Evolutionary conservation across 2,113 vertebrate species (phyloP).

Genomic region (Rhodinocichla rosea): DNA sequence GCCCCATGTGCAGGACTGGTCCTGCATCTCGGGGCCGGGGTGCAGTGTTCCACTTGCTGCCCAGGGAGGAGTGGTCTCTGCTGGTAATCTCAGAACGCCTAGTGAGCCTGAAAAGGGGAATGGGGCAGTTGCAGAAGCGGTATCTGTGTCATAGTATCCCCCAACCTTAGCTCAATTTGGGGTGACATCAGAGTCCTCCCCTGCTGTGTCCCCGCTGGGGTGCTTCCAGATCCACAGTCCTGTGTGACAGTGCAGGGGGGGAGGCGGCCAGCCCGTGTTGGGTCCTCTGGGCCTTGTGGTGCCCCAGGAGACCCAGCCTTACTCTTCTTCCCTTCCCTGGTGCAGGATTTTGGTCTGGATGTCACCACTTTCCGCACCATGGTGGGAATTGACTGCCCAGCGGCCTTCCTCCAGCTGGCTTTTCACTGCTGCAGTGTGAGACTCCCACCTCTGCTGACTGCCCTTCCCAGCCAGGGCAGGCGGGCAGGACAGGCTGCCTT

Average conservation of each 20-base stretch:
- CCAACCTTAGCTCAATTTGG: background rate
- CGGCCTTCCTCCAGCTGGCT: conserved; percentile 83
- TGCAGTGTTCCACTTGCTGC: background rate
- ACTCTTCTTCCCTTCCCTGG: background rate
- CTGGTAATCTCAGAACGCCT: rapidly evolving
- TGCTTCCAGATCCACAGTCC: background rate
- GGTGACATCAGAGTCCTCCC: background rate
- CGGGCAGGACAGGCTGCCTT: background rate
- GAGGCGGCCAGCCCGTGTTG: rapidly evolving
- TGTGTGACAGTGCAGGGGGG: background rate
- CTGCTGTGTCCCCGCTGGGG: background rate
- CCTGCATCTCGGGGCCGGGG: rapidly evolving
- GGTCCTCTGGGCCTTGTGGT: rapidly evolving
- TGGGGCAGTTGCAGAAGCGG: too few relatives aligned
- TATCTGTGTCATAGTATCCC: background rate
- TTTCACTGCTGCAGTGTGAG: conserved; percentile 92
- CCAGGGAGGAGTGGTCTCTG: background rate
- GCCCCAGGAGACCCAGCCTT: background rate
- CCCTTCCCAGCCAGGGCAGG: background rate
- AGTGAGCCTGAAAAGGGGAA: background rate
- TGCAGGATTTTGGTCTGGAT: conserved; percentile 91
- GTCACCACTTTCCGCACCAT: conserved; percentile 83
- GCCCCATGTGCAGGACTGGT: rapidly evolving
- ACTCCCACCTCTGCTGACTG: background rate
- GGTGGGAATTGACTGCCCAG: conserved; percentile 85